A percentile compares a stretch with the other conserved stretches of the same genome.
phyloP scores from a whole-genome alignment of 1,140 invertebrate genomes.

The Hycleus cichorii region DNA sequence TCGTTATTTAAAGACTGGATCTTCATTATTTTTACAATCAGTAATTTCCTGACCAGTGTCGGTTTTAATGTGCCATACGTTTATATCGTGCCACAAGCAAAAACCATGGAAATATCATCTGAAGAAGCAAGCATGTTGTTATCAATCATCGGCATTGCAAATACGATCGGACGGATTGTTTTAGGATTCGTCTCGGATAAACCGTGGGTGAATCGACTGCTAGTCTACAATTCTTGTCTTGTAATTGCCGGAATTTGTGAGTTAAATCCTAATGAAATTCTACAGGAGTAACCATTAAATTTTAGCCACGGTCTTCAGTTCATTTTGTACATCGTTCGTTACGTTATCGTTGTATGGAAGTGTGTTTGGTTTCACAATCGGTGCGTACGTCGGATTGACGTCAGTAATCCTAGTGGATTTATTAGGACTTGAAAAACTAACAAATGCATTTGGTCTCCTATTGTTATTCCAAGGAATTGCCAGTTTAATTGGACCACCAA shows the following conservation, averaged over 20 bases:
- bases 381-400: slow-evolving; percentile 88
- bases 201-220: slow-evolving; percentile 77
- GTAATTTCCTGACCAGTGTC: slow-evolving; percentile 93
- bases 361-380: slow-evolving; percentile 81
- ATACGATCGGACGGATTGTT: slow-evolving; percentile 79
- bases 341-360: slow-evolving; percentile 69
- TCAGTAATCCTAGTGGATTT: slow-evolving; percentile 85
- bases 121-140: slow-evolving; percentile 59
- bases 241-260: slow-evolving; percentile 76
- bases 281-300: slow-evolving; percentile 11
- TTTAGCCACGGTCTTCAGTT: slow-evolving; percentile 72
- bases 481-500: slow-evolving; percentile 78
- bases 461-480: slow-evolving; percentile 88
- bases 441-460: slow-evolving; percentile 88
- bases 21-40: slow-evolving; percentile 85
- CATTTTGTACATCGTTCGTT: slow-evolving; percentile 61
- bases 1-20: slow-evolving; percentile 74
- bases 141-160: slow-evolving; percentile 75
- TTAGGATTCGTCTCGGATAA: slow-evolving; percentile 82
- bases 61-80: slow-evolving; percentile 95
- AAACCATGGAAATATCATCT: slow-evolving; percentile 49
- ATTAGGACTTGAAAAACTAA: slow-evolving; percentile 76
- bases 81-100: slow-evolving; percentile 64
- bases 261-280: slow-evolving; percentile 22
- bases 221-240: slow-evolving; percentile 81